Conservation (phyloP, 2,888 invertebrate genomes). For the Erebia epiphron region DNA sequence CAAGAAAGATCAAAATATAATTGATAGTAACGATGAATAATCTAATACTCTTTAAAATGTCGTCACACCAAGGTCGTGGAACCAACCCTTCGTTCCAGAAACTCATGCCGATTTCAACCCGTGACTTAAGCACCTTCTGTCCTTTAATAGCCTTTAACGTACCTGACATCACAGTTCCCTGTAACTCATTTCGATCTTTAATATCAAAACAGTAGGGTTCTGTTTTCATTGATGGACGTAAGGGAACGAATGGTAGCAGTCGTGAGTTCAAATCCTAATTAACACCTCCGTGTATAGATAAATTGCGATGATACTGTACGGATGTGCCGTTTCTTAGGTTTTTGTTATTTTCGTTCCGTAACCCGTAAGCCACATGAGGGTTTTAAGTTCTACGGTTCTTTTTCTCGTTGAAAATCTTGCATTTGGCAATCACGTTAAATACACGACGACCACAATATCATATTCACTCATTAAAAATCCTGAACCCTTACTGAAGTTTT, state of each 20-base stretch:
- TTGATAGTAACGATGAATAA: too few relatives aligned
- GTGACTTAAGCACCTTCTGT: conserved; percentile 68
- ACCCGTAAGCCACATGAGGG: conserved; percentile 9
- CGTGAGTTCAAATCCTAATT: conserved; percentile 80
- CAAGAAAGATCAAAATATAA: too few relatives aligned
- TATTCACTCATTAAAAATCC: too few relatives aligned
- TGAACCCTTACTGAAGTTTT: too few relatives aligned
- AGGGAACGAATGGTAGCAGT: conserved; percentile 64
- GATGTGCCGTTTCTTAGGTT: conserved; percentile 58
- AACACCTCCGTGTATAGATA: conserved; percentile 78
- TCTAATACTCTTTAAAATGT: conserved; percentile 47
- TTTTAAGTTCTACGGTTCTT: conserved; percentile 15
- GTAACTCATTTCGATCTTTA: conserved; percentile 46
- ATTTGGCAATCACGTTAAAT: neutral
- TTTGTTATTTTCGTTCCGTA: conserved; percentile 47
- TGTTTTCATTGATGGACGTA: conserved; percentile 30
- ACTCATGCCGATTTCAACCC: conserved; percentile 74
- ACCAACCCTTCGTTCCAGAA: conserved; percentile 63
- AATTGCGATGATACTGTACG: conserved; percentile 72
- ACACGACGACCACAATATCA: too few relatives aligned
- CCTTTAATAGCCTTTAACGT: conserved; percentile 73
- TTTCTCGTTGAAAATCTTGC: neutral
- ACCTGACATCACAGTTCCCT: conserved; percentile 63
- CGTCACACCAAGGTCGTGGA: conserved; percentile 65
- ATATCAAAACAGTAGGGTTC: conserved; percentile 41